Conservation (phyloP, 2,888 invertebrate genomes). For the Thymelicus acteon region DNA sequence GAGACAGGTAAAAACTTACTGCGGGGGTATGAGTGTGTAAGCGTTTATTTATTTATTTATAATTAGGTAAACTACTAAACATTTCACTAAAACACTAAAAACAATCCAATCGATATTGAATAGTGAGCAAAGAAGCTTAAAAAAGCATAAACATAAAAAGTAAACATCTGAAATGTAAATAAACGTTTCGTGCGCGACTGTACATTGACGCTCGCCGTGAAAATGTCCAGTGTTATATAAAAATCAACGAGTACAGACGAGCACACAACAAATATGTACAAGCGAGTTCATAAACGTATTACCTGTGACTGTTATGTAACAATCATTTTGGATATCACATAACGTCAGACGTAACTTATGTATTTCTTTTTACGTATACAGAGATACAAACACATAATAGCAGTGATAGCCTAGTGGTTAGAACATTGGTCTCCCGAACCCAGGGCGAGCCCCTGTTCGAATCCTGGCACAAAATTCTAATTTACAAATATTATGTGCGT, state of each 20-base stretch:
- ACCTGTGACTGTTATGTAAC: slow-evolving; percentile 27
- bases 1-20: no score
- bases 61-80: no score
- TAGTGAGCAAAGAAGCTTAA: background rate
- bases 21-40: no score
- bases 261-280: slow-evolving; percentile 20
- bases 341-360: slow-evolving; percentile 11
- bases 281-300: slow-evolving; percentile 12
- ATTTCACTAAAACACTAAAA: background rate
- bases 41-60: no score
- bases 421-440: no score
- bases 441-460: no score
- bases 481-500: no score
- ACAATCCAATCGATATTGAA: background rate
- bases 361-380: no score
- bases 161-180: background rate
- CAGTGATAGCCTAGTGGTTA: no score
- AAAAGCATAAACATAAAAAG: background rate
- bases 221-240: slow-evolving; percentile 42
- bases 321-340: slow-evolving; percentile 19
- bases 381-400: no score
- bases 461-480: no score
- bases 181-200: slow-evolving; percentile 44
- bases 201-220: slow-evolving; percentile 53
- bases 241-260: slow-evolving; percentile 27